Percentiles rank a stretch among this genome's conserved stretches.
Conservation (phyloP, 2,888 invertebrate genomes). For the Hirudinaria manillensis region DNA sequence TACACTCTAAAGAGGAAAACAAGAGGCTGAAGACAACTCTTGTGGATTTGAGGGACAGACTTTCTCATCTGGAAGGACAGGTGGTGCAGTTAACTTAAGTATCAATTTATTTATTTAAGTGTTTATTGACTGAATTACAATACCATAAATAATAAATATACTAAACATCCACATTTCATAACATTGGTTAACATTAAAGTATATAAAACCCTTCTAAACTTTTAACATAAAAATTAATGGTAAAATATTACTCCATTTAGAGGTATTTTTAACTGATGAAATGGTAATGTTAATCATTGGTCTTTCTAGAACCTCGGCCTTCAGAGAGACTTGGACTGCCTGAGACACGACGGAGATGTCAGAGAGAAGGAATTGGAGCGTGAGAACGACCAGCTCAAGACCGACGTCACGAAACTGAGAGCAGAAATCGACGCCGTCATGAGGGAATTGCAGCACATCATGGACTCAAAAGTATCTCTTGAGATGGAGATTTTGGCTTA, state of each 20-base stretch:
- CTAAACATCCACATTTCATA: not conserved
- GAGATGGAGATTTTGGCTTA: slow-evolving; percentile 60
- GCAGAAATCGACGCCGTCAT: slow-evolving; percentile 52
- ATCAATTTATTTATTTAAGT: slow-evolving; percentile 6
- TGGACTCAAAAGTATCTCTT: slow-evolving; percentile 57
- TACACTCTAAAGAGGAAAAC: slow-evolving; percentile 56
- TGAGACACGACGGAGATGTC: slow-evolving; percentile 56
- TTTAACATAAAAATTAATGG: no score
- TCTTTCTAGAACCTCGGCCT: slow-evolving; percentile 54
- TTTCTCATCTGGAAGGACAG: slow-evolving; percentile 57
- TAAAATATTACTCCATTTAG: no score
- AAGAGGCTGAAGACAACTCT: slow-evolving; percentile 55
- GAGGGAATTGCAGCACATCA: slow-evolving; percentile 52
- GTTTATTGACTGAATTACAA: not conserved
- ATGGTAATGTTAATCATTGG: not conserved
- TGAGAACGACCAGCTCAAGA: slow-evolving; percentile 49
- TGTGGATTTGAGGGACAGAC: slow-evolving; percentile 54
- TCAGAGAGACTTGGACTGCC: slow-evolving; percentile 56
- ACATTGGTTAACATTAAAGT: not conserved
- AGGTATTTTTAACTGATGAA: not conserved
- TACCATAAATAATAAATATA: not conserved
- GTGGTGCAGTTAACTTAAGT: slow-evolving; percentile 44
- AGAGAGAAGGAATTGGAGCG: slow-evolving; percentile 56
- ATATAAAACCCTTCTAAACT: not conserved
- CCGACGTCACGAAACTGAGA: slow-evolving; percentile 49